phyloP scores from a whole-genome alignment of 2,888 invertebrate species.

The Amphipyra tragopoginis region DNA sequence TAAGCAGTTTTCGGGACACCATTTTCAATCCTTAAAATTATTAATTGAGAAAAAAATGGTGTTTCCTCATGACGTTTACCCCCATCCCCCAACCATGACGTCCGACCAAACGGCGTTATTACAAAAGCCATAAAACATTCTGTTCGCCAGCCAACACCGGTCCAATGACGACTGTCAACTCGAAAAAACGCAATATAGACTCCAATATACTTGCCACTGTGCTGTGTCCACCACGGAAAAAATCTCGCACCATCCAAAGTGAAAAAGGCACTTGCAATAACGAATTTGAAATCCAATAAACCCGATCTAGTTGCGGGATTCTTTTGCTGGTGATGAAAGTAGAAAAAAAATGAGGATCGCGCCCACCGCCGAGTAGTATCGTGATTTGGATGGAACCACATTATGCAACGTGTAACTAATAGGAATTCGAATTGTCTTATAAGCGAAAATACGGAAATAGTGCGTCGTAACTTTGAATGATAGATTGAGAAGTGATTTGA shows the following conservation, averaged over 20 bases:
- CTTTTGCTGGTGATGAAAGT: constrained; percentile 57
- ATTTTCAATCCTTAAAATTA: not conserved
- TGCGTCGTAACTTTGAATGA: too few species aligned
- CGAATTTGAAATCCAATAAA: constrained; percentile 85
- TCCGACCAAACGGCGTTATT: constrained; percentile 65
- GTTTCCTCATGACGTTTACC: not conserved
- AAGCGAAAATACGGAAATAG: too few species aligned
- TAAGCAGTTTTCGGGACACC: too few species aligned
- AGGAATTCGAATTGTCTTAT: not conserved
- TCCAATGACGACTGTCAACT: constrained; percentile 76
- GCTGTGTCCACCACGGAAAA: constrained; percentile 71
- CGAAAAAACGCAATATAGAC: constrained; percentile 76
- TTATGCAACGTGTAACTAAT: constrained; percentile 14
- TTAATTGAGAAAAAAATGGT: constrained; percentile 4
- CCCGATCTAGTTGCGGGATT: constrained; percentile 63
- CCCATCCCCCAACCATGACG: constrained; percentile 9
- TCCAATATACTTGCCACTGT: constrained; percentile 74
- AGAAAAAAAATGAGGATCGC: constrained; percentile 35
- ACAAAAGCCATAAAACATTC: constrained; percentile 78
- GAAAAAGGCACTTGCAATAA: constrained; percentile 83
- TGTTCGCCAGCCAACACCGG: constrained; percentile 51
- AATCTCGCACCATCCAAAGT: constrained; percentile 75
- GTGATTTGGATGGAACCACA: constrained; percentile 35
- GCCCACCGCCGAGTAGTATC: constrained; percentile 23
- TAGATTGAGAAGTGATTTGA: too few species aligned